Conservation (phyloP, 2,797 vertebrate genomes). For the Chromobotia macracanthus region DNA sequence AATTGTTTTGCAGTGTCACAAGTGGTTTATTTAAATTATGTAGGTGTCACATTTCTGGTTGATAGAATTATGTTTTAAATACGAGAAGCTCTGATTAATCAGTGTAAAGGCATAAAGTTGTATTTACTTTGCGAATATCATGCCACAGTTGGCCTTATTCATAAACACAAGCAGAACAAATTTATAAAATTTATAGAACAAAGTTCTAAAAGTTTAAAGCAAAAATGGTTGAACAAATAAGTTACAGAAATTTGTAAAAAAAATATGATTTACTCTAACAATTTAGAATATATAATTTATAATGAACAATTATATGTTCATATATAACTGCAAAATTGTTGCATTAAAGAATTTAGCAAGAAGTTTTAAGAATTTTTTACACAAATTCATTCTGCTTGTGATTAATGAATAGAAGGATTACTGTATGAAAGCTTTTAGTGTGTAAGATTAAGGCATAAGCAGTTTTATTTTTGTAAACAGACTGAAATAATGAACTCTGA, state of each 20-base stretch:
- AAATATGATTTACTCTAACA: no score
- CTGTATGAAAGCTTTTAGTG: background rate
- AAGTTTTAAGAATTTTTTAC: no score
- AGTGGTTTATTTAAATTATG: background rate
- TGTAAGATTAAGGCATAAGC: background rate
- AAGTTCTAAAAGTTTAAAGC: background rate
- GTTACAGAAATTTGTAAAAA: no score
- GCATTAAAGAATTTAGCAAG: background rate
- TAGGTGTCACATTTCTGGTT: background rate
- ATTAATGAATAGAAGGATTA: background rate
- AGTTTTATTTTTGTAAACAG: constrained; percentile 50
- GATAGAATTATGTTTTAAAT: background rate
- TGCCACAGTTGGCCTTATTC: background rate
- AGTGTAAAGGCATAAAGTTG: background rate
- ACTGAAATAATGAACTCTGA: constrained; percentile 35
- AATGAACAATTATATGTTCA: no score
- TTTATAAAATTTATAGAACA: background rate
- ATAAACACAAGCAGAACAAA: background rate
- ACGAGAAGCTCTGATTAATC: background rate
- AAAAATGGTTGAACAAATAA: background rate
- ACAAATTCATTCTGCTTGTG: background rate
- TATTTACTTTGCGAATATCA: background rate
- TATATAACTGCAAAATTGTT: background rate
- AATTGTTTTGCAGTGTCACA: background rate
- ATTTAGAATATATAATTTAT: no score